These are phyloP conservation scores for Phaethon lepturus DNA, from an alignment of 2,113 vertebrate species.

Conservation along the genomic window DNA sequence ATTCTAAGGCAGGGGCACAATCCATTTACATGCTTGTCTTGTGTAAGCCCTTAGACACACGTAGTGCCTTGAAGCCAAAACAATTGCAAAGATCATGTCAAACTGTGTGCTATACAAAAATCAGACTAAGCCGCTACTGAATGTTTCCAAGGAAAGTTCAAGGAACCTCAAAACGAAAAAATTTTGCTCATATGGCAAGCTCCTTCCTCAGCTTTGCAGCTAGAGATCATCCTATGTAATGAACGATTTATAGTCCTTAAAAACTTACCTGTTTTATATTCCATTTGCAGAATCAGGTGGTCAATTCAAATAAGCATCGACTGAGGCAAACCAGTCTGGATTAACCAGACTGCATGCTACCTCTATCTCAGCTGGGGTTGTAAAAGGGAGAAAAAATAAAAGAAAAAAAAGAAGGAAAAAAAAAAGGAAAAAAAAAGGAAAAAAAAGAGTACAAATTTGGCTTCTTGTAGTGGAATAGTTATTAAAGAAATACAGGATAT, in stretches of 20 bases:
- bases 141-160: neutral
- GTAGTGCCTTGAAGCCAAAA: neutral
- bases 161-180: neutral
- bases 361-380: neutral
- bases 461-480: neutral
- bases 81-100: neutral
- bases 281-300: neutral
- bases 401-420: no score
- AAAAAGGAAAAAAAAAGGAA: no score
- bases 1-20: neutral
- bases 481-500: neutral
- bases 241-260: neutral
- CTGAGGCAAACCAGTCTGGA: neutral
- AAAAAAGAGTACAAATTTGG: neutral
- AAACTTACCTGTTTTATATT: neutral
- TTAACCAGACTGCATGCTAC: neutral
- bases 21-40: slow-evolving; percentile 9
- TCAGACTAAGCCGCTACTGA: neutral
- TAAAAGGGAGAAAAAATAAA: neutral
- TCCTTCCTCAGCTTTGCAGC: neutral
- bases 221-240: neutral
- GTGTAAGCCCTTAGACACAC: neutral
- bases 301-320: neutral
- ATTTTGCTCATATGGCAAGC: neutral
- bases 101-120: neutral